Percentiles rank a stretch among this genome's conserved stretches.
Evolutionary conservation across 2,888 invertebrate genomes (phyloP).

Genomic region (Pachycephus smyrnensis): DNA sequence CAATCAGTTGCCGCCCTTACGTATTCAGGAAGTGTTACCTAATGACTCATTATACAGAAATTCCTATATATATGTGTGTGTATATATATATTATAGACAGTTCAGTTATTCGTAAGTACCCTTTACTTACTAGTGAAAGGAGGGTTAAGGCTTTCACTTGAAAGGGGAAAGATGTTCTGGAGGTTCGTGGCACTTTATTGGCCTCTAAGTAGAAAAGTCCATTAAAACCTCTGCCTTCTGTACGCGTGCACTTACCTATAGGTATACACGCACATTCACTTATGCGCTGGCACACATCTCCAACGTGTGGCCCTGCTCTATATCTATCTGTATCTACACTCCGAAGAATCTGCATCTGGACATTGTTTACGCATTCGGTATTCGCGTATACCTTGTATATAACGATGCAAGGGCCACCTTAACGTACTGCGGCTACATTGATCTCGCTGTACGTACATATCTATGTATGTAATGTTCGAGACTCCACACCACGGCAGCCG

Average conservation of each 20-base stretch:
- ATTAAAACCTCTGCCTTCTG: conserved; percentile 53
- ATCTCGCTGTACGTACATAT: not conserved
- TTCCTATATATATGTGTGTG: no score
- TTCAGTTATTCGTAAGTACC: no score
- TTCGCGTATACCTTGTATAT: not conserved
- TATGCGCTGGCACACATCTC: not conserved
- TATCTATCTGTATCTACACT: no score
- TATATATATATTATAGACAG: no score
- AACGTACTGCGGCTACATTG: not conserved
- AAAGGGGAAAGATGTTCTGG: conserved; percentile 53
- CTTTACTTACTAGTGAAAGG: conserved; percentile 6
- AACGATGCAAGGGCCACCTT: not conserved
- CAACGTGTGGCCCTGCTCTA: no score
- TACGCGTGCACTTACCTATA: conserved; percentile 12
- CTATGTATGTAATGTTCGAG: no score
- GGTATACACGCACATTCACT: not conserved
- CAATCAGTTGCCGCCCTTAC: no score
- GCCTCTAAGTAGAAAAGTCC: conserved; percentile 67
- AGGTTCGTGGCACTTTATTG: conserved; percentile 58
- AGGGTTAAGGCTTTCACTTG: conserved; percentile 52
- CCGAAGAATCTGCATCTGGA: no score
- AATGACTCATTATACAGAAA: no score
- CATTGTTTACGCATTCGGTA: not conserved
- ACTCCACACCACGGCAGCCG: conserved; percentile 13
- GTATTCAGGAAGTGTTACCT: no score